These are phyloP conservation scores for Clostera curtula DNA, from an alignment of 2,888 invertebrate species.

Conservation along the genomic window DNA sequence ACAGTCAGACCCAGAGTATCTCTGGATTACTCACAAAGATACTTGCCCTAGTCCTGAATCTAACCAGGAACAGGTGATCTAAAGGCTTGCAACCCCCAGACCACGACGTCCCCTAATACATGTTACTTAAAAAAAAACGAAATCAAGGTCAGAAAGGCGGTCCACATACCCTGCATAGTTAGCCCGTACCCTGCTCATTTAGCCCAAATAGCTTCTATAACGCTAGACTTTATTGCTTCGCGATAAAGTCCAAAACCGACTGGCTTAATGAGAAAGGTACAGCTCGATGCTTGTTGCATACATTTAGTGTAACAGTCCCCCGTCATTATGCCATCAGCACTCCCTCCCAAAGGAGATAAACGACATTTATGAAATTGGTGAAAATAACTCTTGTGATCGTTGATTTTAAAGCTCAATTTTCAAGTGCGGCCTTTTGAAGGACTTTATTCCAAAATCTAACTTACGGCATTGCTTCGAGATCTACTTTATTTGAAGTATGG, in stretches of 20 bases:
- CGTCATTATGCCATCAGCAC: conserved; percentile 29
- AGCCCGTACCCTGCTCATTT: conserved; percentile 52
- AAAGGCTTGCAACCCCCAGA: too few species aligned
- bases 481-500: background rate
- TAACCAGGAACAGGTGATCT: too few species aligned
- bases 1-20: too few species aligned
- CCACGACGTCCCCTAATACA: too few species aligned
- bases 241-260: conserved; percentile 10
- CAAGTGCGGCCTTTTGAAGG: background rate
- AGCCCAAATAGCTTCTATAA: conserved; percentile 15
- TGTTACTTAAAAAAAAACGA: too few species aligned
- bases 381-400: conserved; percentile 9
- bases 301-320: conserved; percentile 45
- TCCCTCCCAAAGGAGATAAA: conserved; percentile 23
- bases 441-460: background rate
- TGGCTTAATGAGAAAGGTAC: conserved; percentile 47
- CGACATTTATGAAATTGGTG: conserved; percentile 34
- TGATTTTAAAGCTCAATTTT: background rate
- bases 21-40: too few species aligned
- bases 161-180: conserved; percentile 28
- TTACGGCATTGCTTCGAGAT: background rate
- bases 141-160: conserved; percentile 33
- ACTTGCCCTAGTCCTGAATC: too few species aligned
- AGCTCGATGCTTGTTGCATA: conserved; percentile 49
- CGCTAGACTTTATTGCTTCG: conserved; percentile 11